Percentiles rank a stretch among this genome's conserved stretches.
Conservation (phyloP, 92 coral and sea anemone genomes). For the Umimayanthus kanabou region DNA sequence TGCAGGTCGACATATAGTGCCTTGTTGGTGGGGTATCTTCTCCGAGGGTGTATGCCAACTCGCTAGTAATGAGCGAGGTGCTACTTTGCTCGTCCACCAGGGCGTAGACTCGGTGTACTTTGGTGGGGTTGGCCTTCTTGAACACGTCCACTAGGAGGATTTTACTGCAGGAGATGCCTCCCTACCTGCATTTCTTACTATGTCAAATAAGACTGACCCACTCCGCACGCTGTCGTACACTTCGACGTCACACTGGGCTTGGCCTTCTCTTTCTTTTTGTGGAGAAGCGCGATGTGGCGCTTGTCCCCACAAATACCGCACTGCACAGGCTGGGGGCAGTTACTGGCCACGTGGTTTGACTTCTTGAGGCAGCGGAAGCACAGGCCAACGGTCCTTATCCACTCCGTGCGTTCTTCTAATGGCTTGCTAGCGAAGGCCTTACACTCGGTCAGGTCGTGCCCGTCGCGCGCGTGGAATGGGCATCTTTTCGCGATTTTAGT, state of each 20-base stretch:
- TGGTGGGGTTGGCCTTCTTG: conserved; percentile 2
- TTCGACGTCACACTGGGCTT: background rate
- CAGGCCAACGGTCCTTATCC: background rate
- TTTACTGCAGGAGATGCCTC: conserved; percentile 40
- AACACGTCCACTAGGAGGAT: conserved; percentile 33
- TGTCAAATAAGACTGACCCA: too few relatives aligned
- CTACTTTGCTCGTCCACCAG: conserved; percentile 42
- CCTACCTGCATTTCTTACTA: too few relatives aligned
- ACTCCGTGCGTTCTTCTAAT: conserved; percentile 12
- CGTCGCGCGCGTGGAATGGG: too few relatives aligned
- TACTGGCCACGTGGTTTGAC: conserved; percentile 8
- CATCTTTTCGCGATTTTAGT: too few relatives aligned
- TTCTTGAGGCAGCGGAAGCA: background rate
- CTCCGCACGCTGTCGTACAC: too few relatives aligned
- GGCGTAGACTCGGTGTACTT: conserved; percentile 24
- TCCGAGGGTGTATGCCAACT: conserved; percentile 44
- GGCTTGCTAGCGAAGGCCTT: conserved; percentile 32
- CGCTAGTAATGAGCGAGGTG: conserved; percentile 40
- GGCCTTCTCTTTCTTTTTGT: conserved; percentile 22
- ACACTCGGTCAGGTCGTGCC: conserved; percentile 40
- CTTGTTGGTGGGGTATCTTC: conserved; percentile 40
- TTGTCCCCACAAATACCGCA: conserved; percentile 36
- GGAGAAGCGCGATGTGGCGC: conserved; percentile 42
- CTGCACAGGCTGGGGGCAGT: conserved; percentile 8
- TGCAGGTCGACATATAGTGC: conserved; percentile 60